phyloP scores from a whole-genome alignment of 2,888 invertebrate species.

The Erpobdella octoculata region DNA sequence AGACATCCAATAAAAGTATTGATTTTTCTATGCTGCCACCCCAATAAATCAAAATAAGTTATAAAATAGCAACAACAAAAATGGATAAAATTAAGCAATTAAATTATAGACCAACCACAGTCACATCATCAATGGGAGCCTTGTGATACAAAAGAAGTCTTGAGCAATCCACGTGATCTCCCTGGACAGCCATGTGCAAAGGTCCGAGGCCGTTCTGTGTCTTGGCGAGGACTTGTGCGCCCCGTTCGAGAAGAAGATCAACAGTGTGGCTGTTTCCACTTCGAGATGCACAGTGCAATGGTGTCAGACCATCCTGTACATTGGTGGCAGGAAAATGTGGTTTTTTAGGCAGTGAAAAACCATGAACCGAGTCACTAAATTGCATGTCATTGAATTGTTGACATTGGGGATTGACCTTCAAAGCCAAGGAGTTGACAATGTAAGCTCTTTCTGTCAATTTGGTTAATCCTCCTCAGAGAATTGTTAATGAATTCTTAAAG shows the following conservation, averaged over 20 bases:
- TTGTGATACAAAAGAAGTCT: constrained; percentile 82
- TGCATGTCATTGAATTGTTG: no score
- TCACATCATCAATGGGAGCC: constrained; percentile 82
- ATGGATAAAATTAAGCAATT: not conserved
- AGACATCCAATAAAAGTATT: not conserved
- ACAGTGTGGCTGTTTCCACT: constrained; percentile 97
- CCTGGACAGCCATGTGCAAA: constrained; percentile 95
- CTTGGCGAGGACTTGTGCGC: constrained; percentile 89
- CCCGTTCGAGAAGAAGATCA: constrained; percentile 81
- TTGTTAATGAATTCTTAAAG: no score
- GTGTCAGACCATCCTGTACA: constrained; percentile 34
- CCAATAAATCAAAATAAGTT: no score
- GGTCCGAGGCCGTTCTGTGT: constrained; percentile 93
- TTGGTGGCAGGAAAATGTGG: no score
- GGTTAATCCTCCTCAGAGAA: no score
- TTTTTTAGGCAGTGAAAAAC: no score
- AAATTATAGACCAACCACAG: constrained; percentile 29
- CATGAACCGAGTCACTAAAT: no score
- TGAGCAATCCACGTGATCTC: constrained; percentile 97
- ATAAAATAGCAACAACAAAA: not conserved
- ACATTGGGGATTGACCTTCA: no score
- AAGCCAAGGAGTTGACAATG: no score
- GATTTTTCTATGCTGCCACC: no score
- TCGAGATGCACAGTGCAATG: constrained; percentile 52
- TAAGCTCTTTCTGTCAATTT: no score